phyloP scores from a whole-genome alignment of 2,113 vertebrate genomes.

The Dromiciops gliroides region DNA sequence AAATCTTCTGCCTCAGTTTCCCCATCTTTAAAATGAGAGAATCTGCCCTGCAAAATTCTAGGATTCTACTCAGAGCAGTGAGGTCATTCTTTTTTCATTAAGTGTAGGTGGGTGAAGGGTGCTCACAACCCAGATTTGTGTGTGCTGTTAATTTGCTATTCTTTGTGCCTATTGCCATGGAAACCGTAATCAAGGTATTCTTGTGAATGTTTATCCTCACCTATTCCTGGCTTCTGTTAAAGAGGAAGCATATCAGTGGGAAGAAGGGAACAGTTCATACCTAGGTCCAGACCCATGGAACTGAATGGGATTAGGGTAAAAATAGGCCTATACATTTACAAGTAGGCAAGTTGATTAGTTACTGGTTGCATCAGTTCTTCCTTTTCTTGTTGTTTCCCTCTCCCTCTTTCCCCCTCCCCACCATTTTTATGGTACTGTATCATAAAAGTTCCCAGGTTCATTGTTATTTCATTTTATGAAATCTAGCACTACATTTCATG shows the following conservation, averaged over 20 bases:
- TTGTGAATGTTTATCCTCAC: background rate
- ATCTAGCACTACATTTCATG: background rate
- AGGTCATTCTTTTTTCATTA: background rate
- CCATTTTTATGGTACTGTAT: background rate
- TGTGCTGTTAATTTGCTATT: background rate
- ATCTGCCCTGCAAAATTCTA: background rate
- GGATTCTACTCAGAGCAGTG: background rate
- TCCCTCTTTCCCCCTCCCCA: too few relatives aligned
- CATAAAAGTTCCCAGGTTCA: background rate
- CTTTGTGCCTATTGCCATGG: background rate
- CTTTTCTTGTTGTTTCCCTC: background rate
- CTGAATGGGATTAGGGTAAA: background rate
- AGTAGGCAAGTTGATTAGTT: background rate
- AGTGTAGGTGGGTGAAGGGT: too few relatives aligned
- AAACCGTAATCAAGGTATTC: background rate
- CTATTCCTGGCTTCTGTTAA: constrained; percentile 4
- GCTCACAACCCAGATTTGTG: background rate
- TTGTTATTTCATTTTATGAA: background rate
- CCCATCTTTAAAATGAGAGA: background rate
- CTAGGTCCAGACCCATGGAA: background rate
- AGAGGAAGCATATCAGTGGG: background rate
- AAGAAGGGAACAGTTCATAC: background rate
- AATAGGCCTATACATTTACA: background rate
- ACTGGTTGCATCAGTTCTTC: background rate
- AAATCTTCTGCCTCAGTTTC: background rate